Percentiles rank a stretch among this genome's conserved stretches.
These are phyloP conservation scores for Dicranocentrus wangi DNA, from an alignment of 2,888 invertebrate genomes.

Conservation along the genomic window DNA sequence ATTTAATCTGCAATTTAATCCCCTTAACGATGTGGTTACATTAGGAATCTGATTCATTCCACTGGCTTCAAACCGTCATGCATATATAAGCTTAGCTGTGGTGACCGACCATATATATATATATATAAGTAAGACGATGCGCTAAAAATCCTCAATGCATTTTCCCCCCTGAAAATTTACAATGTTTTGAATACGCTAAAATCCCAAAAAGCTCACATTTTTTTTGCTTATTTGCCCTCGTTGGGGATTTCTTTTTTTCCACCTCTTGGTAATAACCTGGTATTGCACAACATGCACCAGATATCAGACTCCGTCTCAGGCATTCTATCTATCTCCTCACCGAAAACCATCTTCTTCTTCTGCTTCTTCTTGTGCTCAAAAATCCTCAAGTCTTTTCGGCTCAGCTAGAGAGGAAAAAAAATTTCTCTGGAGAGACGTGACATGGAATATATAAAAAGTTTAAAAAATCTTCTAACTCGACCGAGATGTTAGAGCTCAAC, in stretches of 20 bases:
- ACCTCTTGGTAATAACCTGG: constrained; percentile 3
- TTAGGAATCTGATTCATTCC: constrained; percentile 51
- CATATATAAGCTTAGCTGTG: too few species aligned
- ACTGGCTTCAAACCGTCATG: too few species aligned
- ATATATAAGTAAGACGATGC: too few species aligned
- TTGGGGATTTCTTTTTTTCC: background rate
- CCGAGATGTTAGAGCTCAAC: constrained; percentile 21
- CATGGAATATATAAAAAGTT: constrained; percentile 45
- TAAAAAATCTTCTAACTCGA: constrained; percentile 18
- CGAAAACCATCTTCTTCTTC: background rate
- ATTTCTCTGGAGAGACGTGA: constrained; percentile 42
- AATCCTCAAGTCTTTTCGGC: too few species aligned
- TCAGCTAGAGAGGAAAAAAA: too few species aligned
- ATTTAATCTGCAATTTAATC: constrained; percentile 55
- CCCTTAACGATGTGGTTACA: constrained; percentile 50
- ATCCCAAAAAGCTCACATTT: constrained; percentile 9
- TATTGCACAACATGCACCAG: constrained; percentile 1
- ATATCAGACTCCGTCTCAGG: background rate
- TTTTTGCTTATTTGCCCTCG: background rate
- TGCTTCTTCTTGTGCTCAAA: background rate
- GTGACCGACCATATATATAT: too few species aligned
- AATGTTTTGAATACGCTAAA: constrained; percentile 14
- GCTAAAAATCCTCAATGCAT: too few species aligned
- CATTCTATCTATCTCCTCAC: too few species aligned
- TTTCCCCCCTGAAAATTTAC: constrained; percentile 8